A percentile compares a stretch with the other conserved stretches of the same genome.
Evolutionary conservation across 2,113 vertebrate species (phyloP).

Genomic region (Barnardius zonarius): DNA sequence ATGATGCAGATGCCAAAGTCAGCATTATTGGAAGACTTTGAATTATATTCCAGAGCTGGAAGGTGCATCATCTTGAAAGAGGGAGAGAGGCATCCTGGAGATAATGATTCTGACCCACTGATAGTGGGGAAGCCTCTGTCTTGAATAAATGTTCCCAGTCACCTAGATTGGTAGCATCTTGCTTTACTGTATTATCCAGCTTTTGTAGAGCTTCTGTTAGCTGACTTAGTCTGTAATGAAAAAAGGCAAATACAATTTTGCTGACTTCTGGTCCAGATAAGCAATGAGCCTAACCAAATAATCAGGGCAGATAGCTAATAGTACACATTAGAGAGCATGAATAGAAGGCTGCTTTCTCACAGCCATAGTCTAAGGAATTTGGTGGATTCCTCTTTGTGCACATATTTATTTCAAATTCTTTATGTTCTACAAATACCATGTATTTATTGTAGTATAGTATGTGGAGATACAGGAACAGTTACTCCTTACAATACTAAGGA

Average conservation of each 20-base stretch:
- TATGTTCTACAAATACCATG: background rate
- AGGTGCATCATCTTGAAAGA: background rate
- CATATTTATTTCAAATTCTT: background rate
- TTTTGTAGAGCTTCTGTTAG: constrained; percentile 32
- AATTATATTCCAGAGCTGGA: constrained; percentile 4
- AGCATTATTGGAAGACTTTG: background rate
- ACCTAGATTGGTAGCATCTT: background rate
- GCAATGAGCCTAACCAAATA: background rate
- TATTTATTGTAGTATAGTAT: background rate
- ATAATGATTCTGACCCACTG: background rate
- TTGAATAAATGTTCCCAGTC: constrained; percentile 8
- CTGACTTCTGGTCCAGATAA: constrained; percentile 64
- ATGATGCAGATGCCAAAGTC: constrained; percentile 10
- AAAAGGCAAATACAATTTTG: constrained; percentile 29
- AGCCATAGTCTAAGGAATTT: background rate
- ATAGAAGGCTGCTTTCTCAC: background rate
- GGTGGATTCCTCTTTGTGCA: background rate
- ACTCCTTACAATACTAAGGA: background rate
- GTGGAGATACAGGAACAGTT: background rate
- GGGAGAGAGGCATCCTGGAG: background rate
- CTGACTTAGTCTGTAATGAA: constrained; percentile 7
- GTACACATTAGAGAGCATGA: background rate
- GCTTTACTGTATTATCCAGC: constrained; percentile 34
- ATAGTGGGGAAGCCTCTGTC: background rate
- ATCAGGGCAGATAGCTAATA: background rate